phyloP scores from a whole-genome alignment of 2,797 vertebrate species.

The Myoxocephalus aenaeus region DNA sequence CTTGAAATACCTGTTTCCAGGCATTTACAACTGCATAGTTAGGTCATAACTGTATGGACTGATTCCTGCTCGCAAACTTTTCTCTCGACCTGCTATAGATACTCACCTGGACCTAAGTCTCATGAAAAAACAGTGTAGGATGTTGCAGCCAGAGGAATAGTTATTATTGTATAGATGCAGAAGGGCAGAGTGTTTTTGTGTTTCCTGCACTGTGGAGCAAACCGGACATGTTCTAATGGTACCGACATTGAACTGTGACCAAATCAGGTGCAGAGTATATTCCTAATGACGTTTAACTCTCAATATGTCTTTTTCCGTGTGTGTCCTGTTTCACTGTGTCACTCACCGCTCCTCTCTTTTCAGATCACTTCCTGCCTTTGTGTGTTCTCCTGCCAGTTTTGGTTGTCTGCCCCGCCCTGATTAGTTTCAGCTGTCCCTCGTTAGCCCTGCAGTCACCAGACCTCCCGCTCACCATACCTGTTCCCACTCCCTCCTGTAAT shows the following conservation, averaged over 20 bases:
- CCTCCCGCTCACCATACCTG: neutral
- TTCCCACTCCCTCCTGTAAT: neutral
- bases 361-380: neutral
- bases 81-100: constrained; percentile 24
- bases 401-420: neutral
- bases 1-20: constrained; percentile 1
- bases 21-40: constrained; percentile 7
- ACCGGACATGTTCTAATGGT: neutral
- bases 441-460: neutral
- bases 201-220: neutral
- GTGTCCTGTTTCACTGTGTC: neutral
- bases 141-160: constrained; percentile 5
- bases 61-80: constrained; percentile 34
- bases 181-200: neutral
- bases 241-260: constrained; percentile 1
- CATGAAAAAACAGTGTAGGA: constrained; percentile 12
- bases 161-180: constrained; percentile 9
- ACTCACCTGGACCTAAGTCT: constrained; percentile 33
- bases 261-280: neutral
- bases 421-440: neutral
- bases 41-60: neutral
- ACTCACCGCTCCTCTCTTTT: neutral
- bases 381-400: neutral
- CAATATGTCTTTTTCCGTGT: neutral
- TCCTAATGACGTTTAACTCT: neutral